Conservation (phyloP, 35 echinoderm and acorn worm species). For the Apostichopus parvimensis region DNA sequence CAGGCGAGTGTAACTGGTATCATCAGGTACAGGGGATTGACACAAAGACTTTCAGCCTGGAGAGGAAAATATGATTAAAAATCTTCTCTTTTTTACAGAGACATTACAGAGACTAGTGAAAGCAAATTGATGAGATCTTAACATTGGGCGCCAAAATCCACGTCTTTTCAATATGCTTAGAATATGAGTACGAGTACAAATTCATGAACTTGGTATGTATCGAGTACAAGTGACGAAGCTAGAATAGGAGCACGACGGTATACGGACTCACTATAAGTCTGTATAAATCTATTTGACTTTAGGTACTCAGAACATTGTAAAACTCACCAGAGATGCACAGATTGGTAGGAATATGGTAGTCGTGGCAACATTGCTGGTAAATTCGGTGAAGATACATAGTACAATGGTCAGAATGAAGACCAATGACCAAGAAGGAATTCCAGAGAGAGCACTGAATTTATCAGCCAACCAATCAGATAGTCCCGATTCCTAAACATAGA, state of each 20-base stretch:
- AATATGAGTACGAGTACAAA: too few relatives aligned
- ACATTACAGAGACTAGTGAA: too few relatives aligned
- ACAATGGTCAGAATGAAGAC: constrained; percentile 79
- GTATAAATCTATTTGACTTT: too few relatives aligned
- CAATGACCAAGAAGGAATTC: constrained; percentile 71
- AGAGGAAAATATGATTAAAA: constrained; percentile 12
- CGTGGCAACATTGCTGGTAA: constrained; percentile 95
- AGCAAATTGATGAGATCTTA: too few relatives aligned
- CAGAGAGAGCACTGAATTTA: constrained; percentile 66
- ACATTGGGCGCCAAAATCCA: too few relatives aligned
- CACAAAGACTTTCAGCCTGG: constrained; percentile 92
- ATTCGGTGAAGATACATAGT: constrained; percentile 90
- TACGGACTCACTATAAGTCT: too few relatives aligned
- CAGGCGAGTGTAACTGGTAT: constrained; percentile 85
- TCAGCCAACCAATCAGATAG: constrained; percentile 89
- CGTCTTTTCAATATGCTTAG: too few relatives aligned
- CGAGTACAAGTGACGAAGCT: too few relatives aligned
- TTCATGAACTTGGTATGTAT: too few relatives aligned
- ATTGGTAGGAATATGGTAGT: constrained; percentile 96
- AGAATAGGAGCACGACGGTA: too few relatives aligned
- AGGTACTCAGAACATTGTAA: too few relatives aligned
- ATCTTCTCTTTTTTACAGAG: too few relatives aligned
- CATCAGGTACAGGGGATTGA: constrained; percentile 92
- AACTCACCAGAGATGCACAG: constrained; percentile 81
- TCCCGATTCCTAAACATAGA: constrained; percentile 73